phyloP scores from a whole-genome alignment of 2,888 invertebrate genomes.

The Enoplolaimus lenunculus region DNA sequence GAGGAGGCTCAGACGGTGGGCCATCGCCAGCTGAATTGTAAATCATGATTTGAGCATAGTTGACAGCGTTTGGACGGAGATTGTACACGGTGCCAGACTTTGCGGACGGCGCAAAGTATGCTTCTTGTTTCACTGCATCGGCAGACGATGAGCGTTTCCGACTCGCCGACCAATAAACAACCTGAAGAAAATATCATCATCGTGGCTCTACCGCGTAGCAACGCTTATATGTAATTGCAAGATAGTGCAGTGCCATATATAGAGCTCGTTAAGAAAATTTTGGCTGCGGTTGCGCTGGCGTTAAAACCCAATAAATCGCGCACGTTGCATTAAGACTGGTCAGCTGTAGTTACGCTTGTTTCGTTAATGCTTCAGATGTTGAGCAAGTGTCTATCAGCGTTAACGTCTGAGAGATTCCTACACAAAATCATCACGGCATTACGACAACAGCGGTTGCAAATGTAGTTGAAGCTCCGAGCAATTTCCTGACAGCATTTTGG shows the following conservation, averaged over 20 bases:
- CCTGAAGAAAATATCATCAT: background rate
- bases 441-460: too few species aligned
- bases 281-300: too few species aligned
- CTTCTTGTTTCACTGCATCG: conserved; percentile 9
- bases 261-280: too few species aligned
- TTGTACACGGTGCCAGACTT: conserved; percentile 58
- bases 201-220: too few species aligned
- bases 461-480: too few species aligned
- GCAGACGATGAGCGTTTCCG: background rate
- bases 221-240: too few species aligned
- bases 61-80: conserved; percentile 65
- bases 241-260: too few species aligned
- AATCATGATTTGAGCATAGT: conserved; percentile 68
- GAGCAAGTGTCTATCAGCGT: background rate
- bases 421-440: background rate
- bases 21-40: conserved; percentile 78
- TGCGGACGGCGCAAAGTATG: conserved; percentile 50
- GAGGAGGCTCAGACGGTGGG: conserved; percentile 55
- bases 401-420: background rate
- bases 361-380: background rate
- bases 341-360: background rate
- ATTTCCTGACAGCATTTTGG: too few species aligned
- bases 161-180: conserved; percentile 15
- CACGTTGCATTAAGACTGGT: too few species aligned
- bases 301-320: too few species aligned